Conservation (phyloP, 2,797 vertebrate genomes). For the Cottoperca gobio region DNA sequence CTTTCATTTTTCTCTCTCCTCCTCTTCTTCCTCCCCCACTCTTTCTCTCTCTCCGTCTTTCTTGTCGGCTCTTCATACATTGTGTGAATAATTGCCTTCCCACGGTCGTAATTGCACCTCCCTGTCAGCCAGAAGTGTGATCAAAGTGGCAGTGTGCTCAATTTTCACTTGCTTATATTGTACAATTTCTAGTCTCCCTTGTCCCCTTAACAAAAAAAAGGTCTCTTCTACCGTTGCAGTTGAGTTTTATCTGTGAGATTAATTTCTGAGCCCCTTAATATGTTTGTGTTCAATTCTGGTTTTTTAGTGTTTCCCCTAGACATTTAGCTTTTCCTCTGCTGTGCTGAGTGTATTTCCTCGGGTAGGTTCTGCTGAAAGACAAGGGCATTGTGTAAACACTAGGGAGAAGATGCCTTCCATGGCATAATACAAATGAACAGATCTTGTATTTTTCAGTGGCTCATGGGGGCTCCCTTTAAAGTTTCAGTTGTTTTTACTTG, state of each 20-base stretch:
- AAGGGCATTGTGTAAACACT: constrained; percentile 52
- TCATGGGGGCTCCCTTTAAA: constrained; percentile 10
- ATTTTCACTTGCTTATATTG: constrained; percentile 80
- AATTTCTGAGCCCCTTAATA: constrained; percentile 66
- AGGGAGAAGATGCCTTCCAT: constrained; percentile 35
- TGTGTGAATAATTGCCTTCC: constrained; percentile 92
- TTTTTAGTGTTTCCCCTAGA: constrained; percentile 34
- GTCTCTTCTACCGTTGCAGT: constrained; percentile 20
- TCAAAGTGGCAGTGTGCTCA: constrained; percentile 82
- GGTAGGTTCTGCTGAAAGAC: constrained; percentile 53
- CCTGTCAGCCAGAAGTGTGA: constrained; percentile 83
- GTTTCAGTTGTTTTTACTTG: constrained; percentile 34
- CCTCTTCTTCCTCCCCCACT: constrained; percentile 28
- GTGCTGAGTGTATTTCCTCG: constrained; percentile 53
- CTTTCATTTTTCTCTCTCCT: constrained; percentile 41
- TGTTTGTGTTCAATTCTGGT: constrained; percentile 67
- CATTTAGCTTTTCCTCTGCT: constrained; percentile 45
- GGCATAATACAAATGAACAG: constrained; percentile 50
- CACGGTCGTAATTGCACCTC: constrained; percentile 83
- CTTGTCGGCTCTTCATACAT: constrained; percentile 86
- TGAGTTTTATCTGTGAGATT: constrained; percentile 69
- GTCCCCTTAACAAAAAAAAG: constrained; percentile 52
- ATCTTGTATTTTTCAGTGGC: constrained; percentile 47
- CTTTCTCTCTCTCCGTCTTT: constrained; percentile 43
- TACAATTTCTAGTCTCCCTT: constrained; percentile 67